A percentile compares a stretch with the other conserved stretches of the same genome.
These are phyloP conservation scores for Coregonus ussuriensis DNA, from an alignment of 2,797 vertebrate species.

Conservation along the genomic window DNA sequence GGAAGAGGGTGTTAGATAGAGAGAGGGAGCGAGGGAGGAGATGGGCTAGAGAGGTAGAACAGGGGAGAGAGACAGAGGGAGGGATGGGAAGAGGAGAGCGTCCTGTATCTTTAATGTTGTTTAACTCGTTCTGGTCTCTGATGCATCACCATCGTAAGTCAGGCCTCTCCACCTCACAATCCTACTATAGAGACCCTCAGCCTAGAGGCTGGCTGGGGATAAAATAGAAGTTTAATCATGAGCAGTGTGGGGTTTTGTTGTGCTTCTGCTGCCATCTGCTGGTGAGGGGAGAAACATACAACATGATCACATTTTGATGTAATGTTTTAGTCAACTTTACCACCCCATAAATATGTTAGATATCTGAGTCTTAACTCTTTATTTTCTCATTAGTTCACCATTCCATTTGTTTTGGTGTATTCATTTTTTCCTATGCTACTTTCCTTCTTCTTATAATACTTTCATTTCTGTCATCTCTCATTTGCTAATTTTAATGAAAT, in stretches of 20 bases:
- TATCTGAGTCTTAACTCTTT: conserved; percentile 9
- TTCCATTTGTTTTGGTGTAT: conserved; percentile 18
- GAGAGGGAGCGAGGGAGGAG: conserved; percentile 28
- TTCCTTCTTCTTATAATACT: neutral
- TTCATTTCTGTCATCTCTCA: neutral
- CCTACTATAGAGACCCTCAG: conserved; percentile 83
- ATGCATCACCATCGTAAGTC: conserved; percentile 83
- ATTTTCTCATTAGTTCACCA: conserved; percentile 39
- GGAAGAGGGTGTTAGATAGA: neutral
- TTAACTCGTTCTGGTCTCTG: conserved; percentile 88
- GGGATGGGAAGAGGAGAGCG: conserved; percentile 36
- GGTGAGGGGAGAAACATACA: conserved; percentile 20
- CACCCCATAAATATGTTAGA: conserved; percentile 16
- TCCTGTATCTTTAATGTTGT: conserved; percentile 83
- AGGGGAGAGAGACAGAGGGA: conserved; percentile 40
- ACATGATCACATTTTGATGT: neutral
- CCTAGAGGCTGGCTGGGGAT: conserved; percentile 86
- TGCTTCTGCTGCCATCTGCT: conserved; percentile 52
- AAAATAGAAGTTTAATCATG: neutral
- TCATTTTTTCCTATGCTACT: neutral
- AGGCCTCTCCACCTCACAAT: conserved; percentile 75
- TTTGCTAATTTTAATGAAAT: too few relatives aligned
- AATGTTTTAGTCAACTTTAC: conserved; percentile 15
- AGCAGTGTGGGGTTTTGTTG: neutral
- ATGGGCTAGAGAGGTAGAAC: conserved; percentile 57